Percentiles rank a stretch among this genome's conserved stretches.
Conservation (phyloP, 1,140 invertebrate species). For the Drosophila teissieri region DNA sequence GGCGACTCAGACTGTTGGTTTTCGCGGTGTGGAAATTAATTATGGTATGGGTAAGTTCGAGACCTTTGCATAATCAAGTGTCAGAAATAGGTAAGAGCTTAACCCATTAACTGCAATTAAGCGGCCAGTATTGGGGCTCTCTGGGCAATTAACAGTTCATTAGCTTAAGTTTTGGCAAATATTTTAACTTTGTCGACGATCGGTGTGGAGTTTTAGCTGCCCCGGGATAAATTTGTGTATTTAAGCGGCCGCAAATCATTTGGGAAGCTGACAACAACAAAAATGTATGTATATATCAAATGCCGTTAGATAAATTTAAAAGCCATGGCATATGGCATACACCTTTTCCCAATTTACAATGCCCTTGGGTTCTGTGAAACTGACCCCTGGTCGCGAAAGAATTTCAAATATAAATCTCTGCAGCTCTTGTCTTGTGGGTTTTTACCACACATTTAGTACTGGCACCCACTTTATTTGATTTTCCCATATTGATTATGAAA, state of each 20-base stretch:
- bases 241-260: conserved; percentile 28
- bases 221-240: conserved; percentile 35
- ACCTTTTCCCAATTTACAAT: conserved; percentile 1
- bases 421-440: no score
- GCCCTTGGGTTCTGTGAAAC: conserved; percentile 15
- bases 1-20: conserved; percentile 17
- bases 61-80: conserved; percentile 80
- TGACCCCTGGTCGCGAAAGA: conserved; percentile 7
- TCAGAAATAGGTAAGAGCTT: conserved; percentile 59
- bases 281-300: conserved; percentile 36
- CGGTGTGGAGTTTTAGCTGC: conserved; percentile 2
- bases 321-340: conserved; percentile 11
- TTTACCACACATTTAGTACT: no score
- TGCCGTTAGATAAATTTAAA: conserved; percentile 75
- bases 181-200: conserved; percentile 49
- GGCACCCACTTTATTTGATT: no score
- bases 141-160: conserved; percentile 78
- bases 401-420: not conserved
- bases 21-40: conserved; percentile 61
- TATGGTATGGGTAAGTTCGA: conserved; percentile 21
- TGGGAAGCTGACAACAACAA: conserved; percentile 23
- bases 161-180: conserved; percentile 69
- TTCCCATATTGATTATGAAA: no score
- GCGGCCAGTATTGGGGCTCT: conserved; percentile 14
- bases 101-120: conserved; percentile 74